Evolutionary conservation across 2,113 vertebrate genomes (phyloP).

Genomic region (Manacus vitellinus): DNA sequence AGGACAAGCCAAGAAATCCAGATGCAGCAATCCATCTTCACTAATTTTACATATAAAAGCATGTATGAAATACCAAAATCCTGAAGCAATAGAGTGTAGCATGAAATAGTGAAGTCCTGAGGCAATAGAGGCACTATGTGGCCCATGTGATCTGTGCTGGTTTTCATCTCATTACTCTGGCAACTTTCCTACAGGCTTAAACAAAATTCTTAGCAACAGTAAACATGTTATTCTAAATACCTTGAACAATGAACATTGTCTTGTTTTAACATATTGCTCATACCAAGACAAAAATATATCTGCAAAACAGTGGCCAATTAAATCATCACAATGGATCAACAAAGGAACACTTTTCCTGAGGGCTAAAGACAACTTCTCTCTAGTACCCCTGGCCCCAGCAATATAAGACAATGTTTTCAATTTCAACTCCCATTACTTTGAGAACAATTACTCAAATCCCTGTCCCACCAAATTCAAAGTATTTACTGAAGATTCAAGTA

Average conservation of each 20-base stretch:
- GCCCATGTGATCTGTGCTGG: background rate
- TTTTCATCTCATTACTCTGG: background rate
- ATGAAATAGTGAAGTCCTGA: background rate
- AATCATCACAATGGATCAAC: background rate
- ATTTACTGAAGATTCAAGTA: background rate
- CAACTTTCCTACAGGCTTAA: background rate
- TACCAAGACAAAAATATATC: background rate
- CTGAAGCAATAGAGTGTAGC: background rate
- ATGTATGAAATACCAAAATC: background rate
- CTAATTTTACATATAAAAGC: background rate
- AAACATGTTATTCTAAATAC: background rate
- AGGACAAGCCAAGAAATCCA: background rate
- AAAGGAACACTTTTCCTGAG: background rate
- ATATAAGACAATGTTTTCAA: background rate
- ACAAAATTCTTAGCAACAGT: background rate
- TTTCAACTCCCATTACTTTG: background rate
- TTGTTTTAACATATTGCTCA: background rate
- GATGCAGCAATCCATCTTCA: background rate
- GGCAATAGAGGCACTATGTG: background rate
- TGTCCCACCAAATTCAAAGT: background rate
- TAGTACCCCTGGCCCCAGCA: background rate
- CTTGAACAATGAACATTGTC: background rate
- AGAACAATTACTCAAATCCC: background rate
- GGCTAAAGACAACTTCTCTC: background rate
- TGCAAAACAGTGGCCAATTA: background rate